phyloP scores from a whole-genome alignment of 2,797 vertebrate genomes.

The Decapterus maruadsi region DNA sequence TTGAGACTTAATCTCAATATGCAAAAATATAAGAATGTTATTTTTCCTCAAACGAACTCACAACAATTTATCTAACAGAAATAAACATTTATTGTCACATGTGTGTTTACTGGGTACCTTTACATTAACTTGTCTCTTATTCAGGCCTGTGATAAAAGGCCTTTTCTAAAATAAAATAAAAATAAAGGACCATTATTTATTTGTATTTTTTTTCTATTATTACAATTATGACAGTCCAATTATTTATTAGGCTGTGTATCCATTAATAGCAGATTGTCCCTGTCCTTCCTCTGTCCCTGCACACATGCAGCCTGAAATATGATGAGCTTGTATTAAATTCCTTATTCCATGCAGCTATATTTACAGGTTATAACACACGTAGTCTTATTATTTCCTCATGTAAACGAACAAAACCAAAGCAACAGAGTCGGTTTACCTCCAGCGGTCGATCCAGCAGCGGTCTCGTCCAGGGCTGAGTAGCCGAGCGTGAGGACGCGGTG shows the following conservation, averaged over 20 bases:
- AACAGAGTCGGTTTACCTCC: slow-evolving; percentile 40
- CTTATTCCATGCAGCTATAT: background rate
- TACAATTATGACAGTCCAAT: background rate
- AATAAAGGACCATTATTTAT: too few relatives aligned
- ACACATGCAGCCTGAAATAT: background rate
- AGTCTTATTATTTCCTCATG: too few relatives aligned
- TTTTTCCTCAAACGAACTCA: too few relatives aligned
- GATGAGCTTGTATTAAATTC: too few relatives aligned
- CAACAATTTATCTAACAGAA: background rate
- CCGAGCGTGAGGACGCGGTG: background rate
- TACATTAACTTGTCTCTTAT: too few relatives aligned
- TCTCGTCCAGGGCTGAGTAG: slow-evolving; percentile 3
- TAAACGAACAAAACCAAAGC: background rate
- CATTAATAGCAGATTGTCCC: background rate
- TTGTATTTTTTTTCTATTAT: background rate
- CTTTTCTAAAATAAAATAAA: background rate
- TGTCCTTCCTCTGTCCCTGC: background rate
- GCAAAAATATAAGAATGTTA: background rate
- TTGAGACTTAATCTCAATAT: background rate
- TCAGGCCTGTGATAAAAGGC: background rate
- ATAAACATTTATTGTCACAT: background rate
- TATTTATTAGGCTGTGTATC: background rate
- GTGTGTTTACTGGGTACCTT: too few relatives aligned
- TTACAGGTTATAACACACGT: too few relatives aligned
- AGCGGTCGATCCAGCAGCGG: background rate